These are phyloP conservation scores for Tinamus major DNA, from an alignment of 2,797 vertebrate species.

Conservation along the genomic window DNA sequence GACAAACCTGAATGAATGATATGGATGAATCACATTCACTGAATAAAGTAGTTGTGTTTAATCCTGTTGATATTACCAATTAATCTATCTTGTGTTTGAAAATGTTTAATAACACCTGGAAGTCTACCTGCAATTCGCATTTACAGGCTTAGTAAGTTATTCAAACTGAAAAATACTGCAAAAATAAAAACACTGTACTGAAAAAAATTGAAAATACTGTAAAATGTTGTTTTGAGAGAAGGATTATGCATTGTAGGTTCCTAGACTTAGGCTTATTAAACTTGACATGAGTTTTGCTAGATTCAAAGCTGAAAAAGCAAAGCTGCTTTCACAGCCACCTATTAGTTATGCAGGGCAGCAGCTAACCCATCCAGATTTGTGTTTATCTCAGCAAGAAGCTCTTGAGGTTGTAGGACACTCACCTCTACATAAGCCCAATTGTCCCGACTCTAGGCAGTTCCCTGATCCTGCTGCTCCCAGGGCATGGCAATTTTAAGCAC, in stretches of 20 bases:
- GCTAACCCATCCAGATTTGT: neutral
- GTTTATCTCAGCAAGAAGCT: neutral
- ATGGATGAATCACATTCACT: neutral
- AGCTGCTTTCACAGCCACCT: neutral
- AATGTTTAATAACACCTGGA: neutral
- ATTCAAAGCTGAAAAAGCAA: neutral
- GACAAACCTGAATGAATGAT: neutral
- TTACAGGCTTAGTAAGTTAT: neutral
- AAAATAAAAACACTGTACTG: no score
- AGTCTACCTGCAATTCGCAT: neutral
- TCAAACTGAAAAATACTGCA: neutral
- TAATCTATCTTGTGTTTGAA: neutral
- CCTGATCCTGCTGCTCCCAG: neutral
- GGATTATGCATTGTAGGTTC: neutral
- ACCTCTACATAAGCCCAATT: neutral
- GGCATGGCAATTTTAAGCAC: neutral
- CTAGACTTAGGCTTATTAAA: neutral
- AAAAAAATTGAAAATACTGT: no score
- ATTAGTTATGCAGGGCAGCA: neutral
- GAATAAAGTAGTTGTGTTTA: neutral
- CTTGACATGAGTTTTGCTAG: neutral
- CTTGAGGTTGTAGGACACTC: fast-evolving
- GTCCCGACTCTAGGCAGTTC: neutral
- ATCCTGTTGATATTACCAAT: neutral
- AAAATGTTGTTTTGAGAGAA: neutral